These are phyloP conservation scores for Euplagia quadripunctaria DNA, from an alignment of 2,888 invertebrate species.

Conservation along the genomic window DNA sequence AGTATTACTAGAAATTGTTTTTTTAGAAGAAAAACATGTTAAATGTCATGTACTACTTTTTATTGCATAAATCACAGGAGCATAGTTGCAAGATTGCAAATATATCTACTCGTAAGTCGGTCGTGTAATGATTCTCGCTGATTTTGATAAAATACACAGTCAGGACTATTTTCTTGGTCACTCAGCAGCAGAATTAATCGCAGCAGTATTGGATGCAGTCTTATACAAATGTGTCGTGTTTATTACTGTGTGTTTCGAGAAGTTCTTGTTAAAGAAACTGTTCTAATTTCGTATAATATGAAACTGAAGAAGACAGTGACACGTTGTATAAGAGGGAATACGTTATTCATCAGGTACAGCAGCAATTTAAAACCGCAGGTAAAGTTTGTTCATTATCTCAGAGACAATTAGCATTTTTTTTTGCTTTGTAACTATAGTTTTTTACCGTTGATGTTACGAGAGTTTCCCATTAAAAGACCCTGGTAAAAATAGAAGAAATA, in stretches of 20 bases:
- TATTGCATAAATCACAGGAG: slow-evolving; percentile 69
- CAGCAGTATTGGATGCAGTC: slow-evolving; percentile 67
- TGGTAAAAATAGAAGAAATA: background rate
- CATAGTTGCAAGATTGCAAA: slow-evolving; percentile 66
- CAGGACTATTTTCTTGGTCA: slow-evolving; percentile 70
- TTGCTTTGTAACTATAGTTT: background rate
- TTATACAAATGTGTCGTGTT: slow-evolving; percentile 65
- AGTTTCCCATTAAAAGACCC: background rate
- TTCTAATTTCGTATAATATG: slow-evolving; percentile 68
- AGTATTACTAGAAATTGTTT: background rate
- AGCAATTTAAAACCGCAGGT: slow-evolving; percentile 60
- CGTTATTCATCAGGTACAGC: slow-evolving; percentile 70
- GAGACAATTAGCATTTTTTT: background rate
- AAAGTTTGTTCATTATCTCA: slow-evolving; percentile 19
- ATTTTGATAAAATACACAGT: slow-evolving; percentile 67
- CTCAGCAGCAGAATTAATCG: slow-evolving; percentile 68
- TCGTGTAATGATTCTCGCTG: slow-evolving; percentile 76
- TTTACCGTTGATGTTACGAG: background rate
- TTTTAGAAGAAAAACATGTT: slow-evolving; percentile 35
- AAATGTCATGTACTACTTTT: slow-evolving; percentile 64
- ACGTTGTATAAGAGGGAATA: slow-evolving; percentile 77
- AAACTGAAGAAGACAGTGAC: slow-evolving; percentile 81
- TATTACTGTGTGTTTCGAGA: slow-evolving; percentile 57
- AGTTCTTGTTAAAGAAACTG: slow-evolving; percentile 36
- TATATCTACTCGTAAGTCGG: slow-evolving; percentile 67